These are phyloP conservation scores for Orthosia cruda DNA, from an alignment of 2,888 invertebrate species.

Conservation along the genomic window DNA sequence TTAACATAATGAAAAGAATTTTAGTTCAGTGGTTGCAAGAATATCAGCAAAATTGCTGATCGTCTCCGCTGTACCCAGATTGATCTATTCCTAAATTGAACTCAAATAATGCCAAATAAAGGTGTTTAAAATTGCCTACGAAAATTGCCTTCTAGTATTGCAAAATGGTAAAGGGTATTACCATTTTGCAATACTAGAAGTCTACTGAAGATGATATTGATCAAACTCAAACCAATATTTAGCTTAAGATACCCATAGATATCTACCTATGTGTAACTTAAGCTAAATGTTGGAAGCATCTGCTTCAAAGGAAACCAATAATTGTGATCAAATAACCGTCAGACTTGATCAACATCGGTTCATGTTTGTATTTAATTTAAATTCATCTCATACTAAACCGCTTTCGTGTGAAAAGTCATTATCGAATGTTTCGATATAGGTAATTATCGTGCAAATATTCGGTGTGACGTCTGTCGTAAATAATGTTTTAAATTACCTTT, in stretches of 20 bases:
- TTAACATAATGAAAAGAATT: too few species aligned
- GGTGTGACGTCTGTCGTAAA: not conserved
- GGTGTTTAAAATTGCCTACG: too few species aligned
- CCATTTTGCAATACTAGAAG: not conserved
- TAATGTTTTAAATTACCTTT: not conserved
- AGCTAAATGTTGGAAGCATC: too few species aligned
- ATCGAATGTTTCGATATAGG: conserved; percentile 57
- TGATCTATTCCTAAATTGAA: too few species aligned
- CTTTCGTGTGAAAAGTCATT: conserved; percentile 59
- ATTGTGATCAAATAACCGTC: conserved; percentile 67
- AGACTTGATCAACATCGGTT: conserved; percentile 59
- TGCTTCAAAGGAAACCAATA: conserved; percentile 54
- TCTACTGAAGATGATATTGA: not conserved
- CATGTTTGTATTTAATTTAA: conserved; percentile 70
- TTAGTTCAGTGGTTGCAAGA: too few species aligned
- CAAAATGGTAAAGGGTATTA: too few species aligned
- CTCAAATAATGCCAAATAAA: too few species aligned
- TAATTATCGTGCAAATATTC: conserved; percentile 48
- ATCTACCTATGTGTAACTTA: not conserved
- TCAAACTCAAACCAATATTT: conserved; percentile 7
- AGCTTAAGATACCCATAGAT: conserved; percentile 10
- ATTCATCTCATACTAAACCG: conserved; percentile 44
- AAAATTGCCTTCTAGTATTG: too few species aligned
- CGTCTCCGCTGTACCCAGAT: too few species aligned
- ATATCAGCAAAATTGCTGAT: too few species aligned